These are phyloP conservation scores for Leptoteleia sp. DNA, from an alignment of 1,140 invertebrate species.

Conservation along the genomic window DNA sequence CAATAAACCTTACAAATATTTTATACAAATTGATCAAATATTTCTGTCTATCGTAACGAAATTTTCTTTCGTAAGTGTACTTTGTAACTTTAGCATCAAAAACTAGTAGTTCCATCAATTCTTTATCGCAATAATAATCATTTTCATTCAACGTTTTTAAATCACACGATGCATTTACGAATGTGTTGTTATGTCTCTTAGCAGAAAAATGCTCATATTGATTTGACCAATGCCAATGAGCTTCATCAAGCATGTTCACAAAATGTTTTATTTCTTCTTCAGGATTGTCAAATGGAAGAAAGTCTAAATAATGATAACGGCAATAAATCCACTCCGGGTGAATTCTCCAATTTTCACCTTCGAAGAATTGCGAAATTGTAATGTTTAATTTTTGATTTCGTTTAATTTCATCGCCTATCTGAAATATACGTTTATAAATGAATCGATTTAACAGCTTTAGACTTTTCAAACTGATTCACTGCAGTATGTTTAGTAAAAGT, in stretches of 20 bases:
- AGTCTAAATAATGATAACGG: slow-evolving; percentile 91
- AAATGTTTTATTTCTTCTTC: slow-evolving; percentile 90
- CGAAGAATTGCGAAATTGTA: slow-evolving; percentile 86
- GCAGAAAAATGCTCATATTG: slow-evolving; percentile 78
- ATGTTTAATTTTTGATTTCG: slow-evolving; percentile 84
- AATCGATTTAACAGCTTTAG: no score
- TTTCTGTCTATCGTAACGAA: slow-evolving; percentile 75
- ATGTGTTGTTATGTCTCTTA: slow-evolving; percentile 2
- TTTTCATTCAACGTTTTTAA: slow-evolving; percentile 84
- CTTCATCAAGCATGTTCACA: slow-evolving; percentile 82
- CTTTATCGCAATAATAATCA: slow-evolving; percentile 91
- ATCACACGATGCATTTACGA: slow-evolving; percentile 79
- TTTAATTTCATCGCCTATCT: slow-evolving; percentile 86
- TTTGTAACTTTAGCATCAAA: slow-evolving; percentile 93
- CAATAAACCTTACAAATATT: slow-evolving; percentile 89
- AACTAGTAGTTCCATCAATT: slow-evolving; percentile 90
- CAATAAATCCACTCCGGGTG: slow-evolving; percentile 96
- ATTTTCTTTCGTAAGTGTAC: slow-evolving; percentile 85
- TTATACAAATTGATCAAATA: slow-evolving; percentile 82
- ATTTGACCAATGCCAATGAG: slow-evolving; percentile 83
- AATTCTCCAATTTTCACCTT: slow-evolving; percentile 89
- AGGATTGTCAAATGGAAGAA: slow-evolving; percentile 85
- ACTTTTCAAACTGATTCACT: no score
- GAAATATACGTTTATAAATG: no score
- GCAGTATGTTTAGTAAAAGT: no score